Conservation (phyloP, 2,797 vertebrate genomes). For the Phalloptychus januarius region DNA sequence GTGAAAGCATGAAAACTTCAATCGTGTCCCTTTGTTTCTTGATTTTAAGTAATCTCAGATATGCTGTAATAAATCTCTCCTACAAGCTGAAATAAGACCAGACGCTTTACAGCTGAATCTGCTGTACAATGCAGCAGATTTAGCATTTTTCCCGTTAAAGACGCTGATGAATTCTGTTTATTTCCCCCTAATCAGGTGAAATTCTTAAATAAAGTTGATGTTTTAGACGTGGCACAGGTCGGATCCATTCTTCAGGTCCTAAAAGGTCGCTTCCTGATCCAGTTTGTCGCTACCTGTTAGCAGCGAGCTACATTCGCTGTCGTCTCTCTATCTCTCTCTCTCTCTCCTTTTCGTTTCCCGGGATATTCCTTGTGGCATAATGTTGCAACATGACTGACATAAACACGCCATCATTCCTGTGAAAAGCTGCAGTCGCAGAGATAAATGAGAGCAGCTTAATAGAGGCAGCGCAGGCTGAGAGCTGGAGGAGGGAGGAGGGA, state of each 20-base stretch:
- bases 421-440: conserved; percentile 12
- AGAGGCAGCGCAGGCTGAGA: conserved; percentile 34
- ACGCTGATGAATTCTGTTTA: neutral
- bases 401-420: conserved; percentile 7
- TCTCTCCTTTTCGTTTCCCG: conserved; percentile 4
- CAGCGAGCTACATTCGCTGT: neutral
- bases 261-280: neutral
- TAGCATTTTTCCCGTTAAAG: neutral
- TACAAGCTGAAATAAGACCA: too few species aligned
- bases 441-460: conserved; percentile 41
- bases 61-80: neutral
- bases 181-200: neutral
- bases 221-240: neutral
- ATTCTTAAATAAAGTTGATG: neutral
- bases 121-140: neutral
- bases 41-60: neutral
- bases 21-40: neutral
- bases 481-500: conserved; percentile 9
- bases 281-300: neutral
- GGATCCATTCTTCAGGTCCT: neutral
- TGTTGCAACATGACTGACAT: conserved; percentile 14
- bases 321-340: neutral
- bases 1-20: neutral
- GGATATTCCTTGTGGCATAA: conserved; percentile 15
- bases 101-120: too few species aligned